phyloP scores from a whole-genome alignment of 2,797 vertebrate genomes.

The Selene dorsalis region DNA sequence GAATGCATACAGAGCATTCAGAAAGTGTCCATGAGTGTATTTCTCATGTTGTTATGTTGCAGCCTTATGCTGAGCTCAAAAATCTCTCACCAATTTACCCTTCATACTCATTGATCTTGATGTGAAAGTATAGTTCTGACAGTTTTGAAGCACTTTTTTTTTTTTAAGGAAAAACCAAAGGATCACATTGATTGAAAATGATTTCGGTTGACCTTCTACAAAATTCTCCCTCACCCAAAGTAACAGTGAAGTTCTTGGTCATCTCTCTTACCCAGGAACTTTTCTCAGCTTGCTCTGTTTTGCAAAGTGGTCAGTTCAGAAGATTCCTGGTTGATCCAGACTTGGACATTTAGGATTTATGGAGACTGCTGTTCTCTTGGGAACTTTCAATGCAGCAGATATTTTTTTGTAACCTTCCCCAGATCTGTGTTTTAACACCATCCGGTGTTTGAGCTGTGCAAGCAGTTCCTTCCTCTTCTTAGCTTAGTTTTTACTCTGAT shows the following conservation, averaged over 20 bases:
- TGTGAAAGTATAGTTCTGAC: background rate
- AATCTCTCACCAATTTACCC: too few relatives aligned
- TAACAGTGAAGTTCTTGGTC: too few relatives aligned
- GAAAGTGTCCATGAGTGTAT: background rate
- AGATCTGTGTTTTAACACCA: background rate
- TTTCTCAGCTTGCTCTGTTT: background rate
- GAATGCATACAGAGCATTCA: conserved; percentile 10
- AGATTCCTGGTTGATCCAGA: too few relatives aligned
- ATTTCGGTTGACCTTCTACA: too few relatives aligned
- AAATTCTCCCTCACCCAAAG: too few relatives aligned
- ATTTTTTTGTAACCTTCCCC: background rate
- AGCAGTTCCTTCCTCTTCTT: background rate
- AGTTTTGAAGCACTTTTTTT: background rate
- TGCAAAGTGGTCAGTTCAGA: too few relatives aligned
- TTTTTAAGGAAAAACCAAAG: too few relatives aligned
- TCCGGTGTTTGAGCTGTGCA: background rate
- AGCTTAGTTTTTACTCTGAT: background rate
- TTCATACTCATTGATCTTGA: background rate
- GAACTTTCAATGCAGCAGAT: background rate
- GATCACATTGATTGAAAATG: too few relatives aligned
- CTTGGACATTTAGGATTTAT: background rate
- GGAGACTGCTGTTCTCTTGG: too few relatives aligned
- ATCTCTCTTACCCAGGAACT: too few relatives aligned
- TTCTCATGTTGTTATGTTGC: background rate
- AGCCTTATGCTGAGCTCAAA: background rate